Percentiles rank a stretch among this genome's conserved stretches.
phyloP scores from a whole-genome alignment of 1,140 invertebrate species.

The Drosophila seguyi region DNA sequence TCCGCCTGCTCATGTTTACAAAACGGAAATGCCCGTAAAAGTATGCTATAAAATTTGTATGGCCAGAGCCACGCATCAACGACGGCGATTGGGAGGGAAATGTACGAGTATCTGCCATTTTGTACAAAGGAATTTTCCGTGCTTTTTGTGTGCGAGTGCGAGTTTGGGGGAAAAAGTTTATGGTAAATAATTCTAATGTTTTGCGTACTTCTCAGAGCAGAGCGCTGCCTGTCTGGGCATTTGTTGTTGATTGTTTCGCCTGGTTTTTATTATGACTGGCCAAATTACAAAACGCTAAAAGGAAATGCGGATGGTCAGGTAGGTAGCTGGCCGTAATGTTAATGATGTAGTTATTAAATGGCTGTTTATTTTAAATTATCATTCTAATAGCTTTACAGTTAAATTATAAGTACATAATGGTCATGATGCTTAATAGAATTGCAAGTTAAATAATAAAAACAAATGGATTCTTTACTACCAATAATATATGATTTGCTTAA shows the following conservation, averaged over 20 bases:
- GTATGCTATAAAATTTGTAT: constrained; percentile 79
- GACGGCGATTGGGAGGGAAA: constrained; percentile 53
- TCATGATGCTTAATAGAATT: not conserved
- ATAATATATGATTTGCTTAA: too few species aligned
- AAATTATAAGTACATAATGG: not conserved
- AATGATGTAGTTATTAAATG: not conserved
- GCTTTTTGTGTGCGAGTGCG: constrained; percentile 22
- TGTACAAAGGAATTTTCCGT: constrained; percentile 49
- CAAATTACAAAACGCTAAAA: constrained; percentile 27
- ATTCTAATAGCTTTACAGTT: not conserved
- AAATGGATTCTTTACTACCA: not conserved
- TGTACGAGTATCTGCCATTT: constrained; percentile 35
- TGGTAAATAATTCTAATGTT: constrained; percentile 77
- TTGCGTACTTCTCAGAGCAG: constrained; percentile 41
- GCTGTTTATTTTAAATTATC: constrained; percentile 12
- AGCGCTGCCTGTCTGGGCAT: constrained; percentile 18
- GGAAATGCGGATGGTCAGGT: constrained; percentile 3
- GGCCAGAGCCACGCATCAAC: constrained; percentile 68
- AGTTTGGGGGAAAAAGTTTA: constrained; percentile 54
- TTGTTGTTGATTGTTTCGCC: constrained; percentile 30
- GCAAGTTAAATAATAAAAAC: not conserved
- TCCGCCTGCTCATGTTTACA: constrained; percentile 55
- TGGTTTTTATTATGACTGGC: constrained; percentile 41
- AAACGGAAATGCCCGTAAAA: constrained; percentile 76
- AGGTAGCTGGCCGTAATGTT: not conserved